Evolutionary conservation across 2,888 invertebrate genomes (phyloP), one percentile per base, ranked within the genome.

Genomic region (Melanophora roralis): DNA sequence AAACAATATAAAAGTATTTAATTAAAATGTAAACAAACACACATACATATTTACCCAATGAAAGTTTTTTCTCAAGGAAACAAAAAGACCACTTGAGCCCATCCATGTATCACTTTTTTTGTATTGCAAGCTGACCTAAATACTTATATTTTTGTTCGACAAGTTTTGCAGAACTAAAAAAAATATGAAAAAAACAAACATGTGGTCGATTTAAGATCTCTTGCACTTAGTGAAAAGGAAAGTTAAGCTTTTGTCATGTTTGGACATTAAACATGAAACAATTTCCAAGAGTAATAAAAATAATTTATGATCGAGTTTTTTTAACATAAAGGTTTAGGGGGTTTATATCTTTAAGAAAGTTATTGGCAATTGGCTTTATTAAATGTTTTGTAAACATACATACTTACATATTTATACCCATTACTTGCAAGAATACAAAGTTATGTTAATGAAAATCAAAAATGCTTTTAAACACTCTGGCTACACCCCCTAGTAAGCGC

Each of bases 111-210:
- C 21, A 8, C 23, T 43, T 57, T n/a, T 62, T 64, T 34, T 47
- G 16, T 53, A 21, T 45, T 32, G 34, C 36, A 45, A 64, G 14
- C 3, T 71, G 76, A 71, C 76, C 76, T 12, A 51, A 67, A 67
- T 60, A 32, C 47, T 60, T 60, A 67, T 51, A 32, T 55, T 68
- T 60, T 53, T 64, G 45, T 73, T 16, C 19, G 32, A 9, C 40
- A 34, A 45, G 40, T 60, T 60, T 53, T 45, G 16, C 16, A n/a
- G 14, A 43, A 67, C 9, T 2, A 27, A n/a, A 38, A 57, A 21
- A 38, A 60, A 14, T 1, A 32, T 53, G n/a, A 36, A 67, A 43
- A 57, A 32, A 38, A 14, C n/a, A 43, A 43, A 40, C 6, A 0
- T 14, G 4, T 4, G 3, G 16, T 45, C 11, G 8, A 36, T 45